Evolutionary conservation across 2,888 invertebrate genomes (phyloP).

Genomic region (Schizaphis graminum): DNA sequence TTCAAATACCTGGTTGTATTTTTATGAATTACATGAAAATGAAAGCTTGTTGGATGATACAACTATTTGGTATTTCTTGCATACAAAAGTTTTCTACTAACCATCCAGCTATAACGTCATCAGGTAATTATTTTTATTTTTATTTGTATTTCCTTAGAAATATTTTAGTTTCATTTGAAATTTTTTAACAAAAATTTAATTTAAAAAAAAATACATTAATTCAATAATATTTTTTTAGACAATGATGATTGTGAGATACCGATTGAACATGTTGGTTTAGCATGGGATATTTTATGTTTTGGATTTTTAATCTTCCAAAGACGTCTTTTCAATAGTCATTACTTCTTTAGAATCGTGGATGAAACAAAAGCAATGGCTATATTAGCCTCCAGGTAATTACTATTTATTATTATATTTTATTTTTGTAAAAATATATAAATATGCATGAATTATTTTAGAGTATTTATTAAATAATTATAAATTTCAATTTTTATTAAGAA

Average conservation of each 20-base stretch:
- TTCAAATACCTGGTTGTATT: slow-evolving; percentile 94
- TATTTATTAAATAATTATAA: not conserved
- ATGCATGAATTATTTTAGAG: not conserved
- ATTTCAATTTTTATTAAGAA: not conserved
- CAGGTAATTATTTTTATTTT: slow-evolving; percentile 32
- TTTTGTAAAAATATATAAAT: not conserved
- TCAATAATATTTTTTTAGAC: slow-evolving; percentile 18
- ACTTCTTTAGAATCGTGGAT: slow-evolving; percentile 96
- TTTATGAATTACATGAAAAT: slow-evolving; percentile 76
- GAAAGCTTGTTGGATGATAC: slow-evolving; percentile 79
- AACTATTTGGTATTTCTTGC: slow-evolving; percentile 92
- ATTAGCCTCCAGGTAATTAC: slow-evolving; percentile 87
- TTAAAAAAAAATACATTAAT: not conserved
- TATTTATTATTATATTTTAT: slow-evolving; percentile 29
- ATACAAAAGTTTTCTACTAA: slow-evolving; percentile 78
- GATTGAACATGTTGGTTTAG: slow-evolving; percentile 86
- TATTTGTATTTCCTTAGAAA: not conserved
- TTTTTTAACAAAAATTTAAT: not conserved
- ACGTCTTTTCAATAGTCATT: slow-evolving; percentile 93
- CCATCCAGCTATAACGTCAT: slow-evolving; percentile 39
- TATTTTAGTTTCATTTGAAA: not conserved
- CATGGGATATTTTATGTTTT: slow-evolving; percentile 97
- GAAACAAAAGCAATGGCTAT: slow-evolving; percentile 96
- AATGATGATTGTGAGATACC: slow-evolving; percentile 77
- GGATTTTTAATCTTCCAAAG: slow-evolving; percentile 92